phyloP scores from a whole-genome alignment of 2,113 vertebrate genomes.

The Nymphicus hollandicus region DNA sequence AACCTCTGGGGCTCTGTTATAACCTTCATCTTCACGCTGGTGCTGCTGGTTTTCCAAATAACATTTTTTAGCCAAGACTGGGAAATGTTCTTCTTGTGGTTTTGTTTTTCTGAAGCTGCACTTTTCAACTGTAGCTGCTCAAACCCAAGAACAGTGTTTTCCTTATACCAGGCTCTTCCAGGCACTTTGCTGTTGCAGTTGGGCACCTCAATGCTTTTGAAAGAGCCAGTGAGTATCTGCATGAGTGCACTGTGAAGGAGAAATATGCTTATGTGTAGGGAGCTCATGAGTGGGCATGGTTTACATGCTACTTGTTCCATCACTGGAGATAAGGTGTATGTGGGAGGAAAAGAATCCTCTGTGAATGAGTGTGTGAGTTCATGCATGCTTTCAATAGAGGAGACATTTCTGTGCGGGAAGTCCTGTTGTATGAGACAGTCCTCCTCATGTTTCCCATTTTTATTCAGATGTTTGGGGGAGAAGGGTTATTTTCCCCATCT shows the following conservation, averaged over 20 bases:
- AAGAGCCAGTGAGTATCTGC: neutral
- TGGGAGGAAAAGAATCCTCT: neutral
- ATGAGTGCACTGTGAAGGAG: neutral
- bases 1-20: neutral
- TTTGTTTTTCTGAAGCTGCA: neutral
- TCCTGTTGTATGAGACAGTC: neutral
- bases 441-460: neutral
- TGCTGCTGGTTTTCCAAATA: neutral
- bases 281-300: neutral
- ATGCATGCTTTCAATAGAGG: neutral
- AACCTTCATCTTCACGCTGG: neutral
- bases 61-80: neutral
- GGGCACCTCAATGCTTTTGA: no score
- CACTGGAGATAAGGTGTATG: fast-evolving
- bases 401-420: neutral
- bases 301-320: neutral
- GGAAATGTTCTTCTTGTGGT: neutral
- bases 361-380: neutral
- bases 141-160: neutral
- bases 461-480: neutral
- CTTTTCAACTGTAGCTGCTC: neutral
- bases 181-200: neutral
- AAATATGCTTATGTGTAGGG: neutral
- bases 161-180: neutral
- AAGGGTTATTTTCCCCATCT: neutral